Percentiles rank a stretch among this genome's conserved stretches.
Evolutionary conservation across 2,888 invertebrate genomes (phyloP).

Genomic region (Scaptomyza flava): DNA sequence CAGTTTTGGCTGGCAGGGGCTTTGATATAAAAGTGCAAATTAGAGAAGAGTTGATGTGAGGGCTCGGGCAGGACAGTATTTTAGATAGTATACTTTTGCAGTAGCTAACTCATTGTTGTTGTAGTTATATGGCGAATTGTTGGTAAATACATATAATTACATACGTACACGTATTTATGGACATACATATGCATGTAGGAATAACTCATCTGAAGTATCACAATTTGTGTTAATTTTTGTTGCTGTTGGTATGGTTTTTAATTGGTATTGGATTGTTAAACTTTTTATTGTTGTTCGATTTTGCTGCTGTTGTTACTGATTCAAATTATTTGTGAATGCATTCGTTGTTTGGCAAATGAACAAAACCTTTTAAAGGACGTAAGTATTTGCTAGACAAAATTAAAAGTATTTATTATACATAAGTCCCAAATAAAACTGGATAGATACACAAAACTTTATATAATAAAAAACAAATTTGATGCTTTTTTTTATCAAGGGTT

Average conservation of each 20-base stretch:
- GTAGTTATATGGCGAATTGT: conserved; percentile 37
- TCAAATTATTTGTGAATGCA: conserved; percentile 25
- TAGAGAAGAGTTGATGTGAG: conserved; percentile 54
- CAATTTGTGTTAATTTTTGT: conserved; percentile 17
- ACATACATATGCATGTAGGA: not conserved
- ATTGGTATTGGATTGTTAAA: conserved; percentile 3
- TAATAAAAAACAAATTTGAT: conserved; percentile 15
- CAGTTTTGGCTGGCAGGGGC: conserved; percentile 37
- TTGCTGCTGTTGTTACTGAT: conserved; percentile 23
- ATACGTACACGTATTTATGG: not conserved
- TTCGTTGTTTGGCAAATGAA: conserved; percentile 47
- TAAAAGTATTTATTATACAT: conserved; percentile 38
- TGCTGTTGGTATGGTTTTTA: conserved; percentile 1
- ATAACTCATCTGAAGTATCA: conserved; percentile 43
- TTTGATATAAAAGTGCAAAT: too few species aligned
- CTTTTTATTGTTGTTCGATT: conserved; percentile 27
- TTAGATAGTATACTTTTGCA: conserved; percentile 64
- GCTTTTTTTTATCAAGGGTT: too few species aligned
- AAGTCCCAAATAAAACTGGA: too few species aligned
- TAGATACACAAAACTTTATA: not conserved
- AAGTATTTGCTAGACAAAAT: conserved; percentile 56
- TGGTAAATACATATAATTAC: conserved; percentile 9
- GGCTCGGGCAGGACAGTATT: conserved; percentile 78
- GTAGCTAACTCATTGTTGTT: conserved; percentile 33
- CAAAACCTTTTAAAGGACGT: conserved; percentile 37